These are phyloP conservation scores for Chamaetylas fuelleborni DNA, from an alignment of 2,113 vertebrate genomes.

Conservation along the genomic window DNA sequence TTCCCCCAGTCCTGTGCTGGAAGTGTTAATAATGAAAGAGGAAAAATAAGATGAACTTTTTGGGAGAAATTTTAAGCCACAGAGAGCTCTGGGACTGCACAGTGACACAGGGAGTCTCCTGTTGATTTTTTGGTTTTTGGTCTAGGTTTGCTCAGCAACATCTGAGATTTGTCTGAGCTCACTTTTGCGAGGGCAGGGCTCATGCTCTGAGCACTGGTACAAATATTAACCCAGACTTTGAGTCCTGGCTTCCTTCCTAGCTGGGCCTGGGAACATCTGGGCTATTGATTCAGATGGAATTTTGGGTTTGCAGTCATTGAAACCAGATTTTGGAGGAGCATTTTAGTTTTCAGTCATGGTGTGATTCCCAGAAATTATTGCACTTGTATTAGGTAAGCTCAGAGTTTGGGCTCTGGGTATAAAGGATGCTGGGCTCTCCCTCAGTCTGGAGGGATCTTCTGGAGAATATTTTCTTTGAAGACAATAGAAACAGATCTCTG, in stretches of 20 bases:
- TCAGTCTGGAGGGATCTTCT: background rate
- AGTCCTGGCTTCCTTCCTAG: background rate
- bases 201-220: accelerated
- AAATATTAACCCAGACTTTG: background rate
- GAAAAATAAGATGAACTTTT: background rate
- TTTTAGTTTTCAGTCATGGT: background rate
- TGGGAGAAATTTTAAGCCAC: background rate
- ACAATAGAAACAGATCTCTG: background rate
- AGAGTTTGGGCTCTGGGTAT: background rate
- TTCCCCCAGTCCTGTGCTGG: background rate
- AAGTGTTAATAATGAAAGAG: background rate
- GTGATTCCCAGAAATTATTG: background rate
- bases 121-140: too few species aligned
- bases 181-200: background rate
- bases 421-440: background rate
- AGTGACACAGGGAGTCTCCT: background rate
- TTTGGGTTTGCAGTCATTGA: background rate
- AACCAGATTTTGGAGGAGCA: background rate
- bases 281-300: background rate
- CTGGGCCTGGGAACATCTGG: background rate
- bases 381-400: background rate
- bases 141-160: background rate
- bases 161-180: background rate
- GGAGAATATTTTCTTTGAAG: background rate
- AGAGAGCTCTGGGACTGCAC: background rate